A percentile compares a stretch with the other conserved stretches of the same genome.
Evolutionary conservation across 2,888 invertebrate genomes (phyloP).

Genomic region (Thalpophila matura): DNA sequence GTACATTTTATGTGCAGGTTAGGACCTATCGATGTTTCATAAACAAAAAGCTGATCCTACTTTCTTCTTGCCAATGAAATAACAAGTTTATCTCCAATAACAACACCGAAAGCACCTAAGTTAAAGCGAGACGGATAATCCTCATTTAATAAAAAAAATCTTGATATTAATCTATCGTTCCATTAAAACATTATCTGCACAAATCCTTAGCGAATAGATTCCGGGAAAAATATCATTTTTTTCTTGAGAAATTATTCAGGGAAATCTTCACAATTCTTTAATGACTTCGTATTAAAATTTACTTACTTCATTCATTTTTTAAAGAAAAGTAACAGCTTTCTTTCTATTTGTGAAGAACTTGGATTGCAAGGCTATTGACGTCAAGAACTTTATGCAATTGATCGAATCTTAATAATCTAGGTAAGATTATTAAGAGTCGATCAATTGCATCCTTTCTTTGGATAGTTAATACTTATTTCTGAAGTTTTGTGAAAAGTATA

Average conservation of each 20-base stretch:
- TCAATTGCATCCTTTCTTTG: slow-evolving; percentile 27
- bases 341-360: slow-evolving; percentile 7
- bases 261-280: slow-evolving; percentile 37
- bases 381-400: slow-evolving; percentile 11
- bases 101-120: not conserved
- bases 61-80: too few relatives aligned
- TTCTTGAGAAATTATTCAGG: not conserved
- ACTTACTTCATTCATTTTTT: slow-evolving; percentile 25
- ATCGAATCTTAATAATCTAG: too few relatives aligned
- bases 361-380: slow-evolving; percentile 36
- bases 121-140: too few relatives aligned
- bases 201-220: not conserved
- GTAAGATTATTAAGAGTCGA: slow-evolving; percentile 37
- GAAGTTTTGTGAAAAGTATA: not conserved
- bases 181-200: slow-evolving; percentile 10
- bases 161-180: not conserved
- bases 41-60: too few relatives aligned
- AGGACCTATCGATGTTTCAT: too few relatives aligned
- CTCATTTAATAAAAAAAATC: too few relatives aligned
- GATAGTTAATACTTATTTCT: slow-evolving; percentile 2
- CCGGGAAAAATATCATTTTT: slow-evolving; percentile 22
- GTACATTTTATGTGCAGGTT: too few relatives aligned
- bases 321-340: slow-evolving; percentile 18
- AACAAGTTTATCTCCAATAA: too few relatives aligned
- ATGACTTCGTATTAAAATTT: slow-evolving; percentile 35